A percentile compares a stretch with the other conserved stretches of the same genome.
Evolutionary conservation across 2,888 invertebrate genomes (phyloP).

Genomic region (Drosophila affinis): DNA sequence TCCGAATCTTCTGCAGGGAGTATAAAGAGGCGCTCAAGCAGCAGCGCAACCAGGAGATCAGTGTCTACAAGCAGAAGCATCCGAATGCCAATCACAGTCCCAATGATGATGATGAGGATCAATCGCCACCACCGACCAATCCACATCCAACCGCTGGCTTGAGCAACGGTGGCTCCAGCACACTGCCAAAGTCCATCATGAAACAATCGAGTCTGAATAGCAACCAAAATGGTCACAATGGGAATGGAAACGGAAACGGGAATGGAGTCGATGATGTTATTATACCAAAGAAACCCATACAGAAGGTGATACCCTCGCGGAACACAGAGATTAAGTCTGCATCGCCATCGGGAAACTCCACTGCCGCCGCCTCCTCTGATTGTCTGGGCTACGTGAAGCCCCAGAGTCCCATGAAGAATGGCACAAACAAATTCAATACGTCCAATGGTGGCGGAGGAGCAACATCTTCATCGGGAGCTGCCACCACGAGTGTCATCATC

Average conservation of each 20-base stretch:
- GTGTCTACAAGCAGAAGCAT: constrained; percentile 86
- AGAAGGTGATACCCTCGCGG: constrained; percentile 92
- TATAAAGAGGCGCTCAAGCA: constrained; percentile 95
- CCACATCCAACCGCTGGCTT: constrained; percentile 20
- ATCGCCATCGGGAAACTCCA: constrained; percentile 21
- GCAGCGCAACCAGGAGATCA: constrained; percentile 91
- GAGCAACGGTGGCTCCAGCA: constrained; percentile 41
- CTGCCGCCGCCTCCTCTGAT: constrained; percentile 47
- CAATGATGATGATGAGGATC: constrained; percentile 70
- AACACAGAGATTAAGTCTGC: constrained; percentile 84
- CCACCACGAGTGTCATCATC: constrained; percentile 40
- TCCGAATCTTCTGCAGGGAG: constrained; percentile 85
- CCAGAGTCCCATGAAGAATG: constrained; percentile 83
- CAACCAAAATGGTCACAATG: constrained; percentile 53
- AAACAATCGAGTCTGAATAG: constrained; percentile 69
- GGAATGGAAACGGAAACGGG: constrained; percentile 55
- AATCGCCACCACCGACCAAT: constrained; percentile 40
- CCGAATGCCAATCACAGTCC: constrained; percentile 73
- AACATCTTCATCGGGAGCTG: neutral
- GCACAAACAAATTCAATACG: constrained; percentile 67
- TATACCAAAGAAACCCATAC: constrained; percentile 87
- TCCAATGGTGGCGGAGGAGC: constrained; percentile 56
- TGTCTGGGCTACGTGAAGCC: constrained; percentile 84
- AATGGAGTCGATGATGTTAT: constrained; percentile 76
- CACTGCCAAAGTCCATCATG: constrained; percentile 81